Evolutionary conservation across 1,140 invertebrate genomes (phyloP), one percentile per base, ranked within the genome.

Genomic region (Dendrolimus punctatus): DNA sequence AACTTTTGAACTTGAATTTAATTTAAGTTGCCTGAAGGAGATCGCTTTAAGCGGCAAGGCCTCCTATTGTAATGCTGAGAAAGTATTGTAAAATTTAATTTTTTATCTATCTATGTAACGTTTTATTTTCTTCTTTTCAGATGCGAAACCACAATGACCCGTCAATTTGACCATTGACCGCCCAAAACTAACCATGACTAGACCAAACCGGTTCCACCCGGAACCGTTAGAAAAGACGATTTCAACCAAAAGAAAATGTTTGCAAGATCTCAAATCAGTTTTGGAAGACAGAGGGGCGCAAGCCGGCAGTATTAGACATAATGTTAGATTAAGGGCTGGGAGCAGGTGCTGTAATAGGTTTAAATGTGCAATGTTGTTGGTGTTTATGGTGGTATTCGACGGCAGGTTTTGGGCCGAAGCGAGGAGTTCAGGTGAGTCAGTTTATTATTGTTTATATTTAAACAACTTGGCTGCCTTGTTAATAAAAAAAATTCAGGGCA

Each of bases 211-310:
- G 49, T 50, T 57, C 49, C 57, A 54, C 6, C 49, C 60, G 51
- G 67, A 76, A 46, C 79, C 80, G 38, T 57, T 77, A 62, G 75
- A 80, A 55, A 80, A 73, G 59, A 71, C 69, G 55, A 70, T 75
- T 41, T 69, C 70, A 7, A 70, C 60, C 51, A 70, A 75, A 64
- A 69, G 72, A 54, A 73, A 69, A 49, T 73, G 67, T 60, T 70
- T 82, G 52, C 60, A 77, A 73, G 80, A 84, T 57, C 72, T 81
- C 51, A 81, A 80, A 77, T 71, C 72, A 6, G 68, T 85, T 55
- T 56, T 85, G 70, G 82, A 83, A 71, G 82, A 85, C 59, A 83
- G 82, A 85, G 82, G 80, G 63, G 71, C 68, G 62, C 51, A 23
- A 23, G 23, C 23, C 23, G 23, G 23, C 23, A 23, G 6, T 37